Conservation (phyloP, 2,797 vertebrate species). For the Crax fasciolata region DNA sequence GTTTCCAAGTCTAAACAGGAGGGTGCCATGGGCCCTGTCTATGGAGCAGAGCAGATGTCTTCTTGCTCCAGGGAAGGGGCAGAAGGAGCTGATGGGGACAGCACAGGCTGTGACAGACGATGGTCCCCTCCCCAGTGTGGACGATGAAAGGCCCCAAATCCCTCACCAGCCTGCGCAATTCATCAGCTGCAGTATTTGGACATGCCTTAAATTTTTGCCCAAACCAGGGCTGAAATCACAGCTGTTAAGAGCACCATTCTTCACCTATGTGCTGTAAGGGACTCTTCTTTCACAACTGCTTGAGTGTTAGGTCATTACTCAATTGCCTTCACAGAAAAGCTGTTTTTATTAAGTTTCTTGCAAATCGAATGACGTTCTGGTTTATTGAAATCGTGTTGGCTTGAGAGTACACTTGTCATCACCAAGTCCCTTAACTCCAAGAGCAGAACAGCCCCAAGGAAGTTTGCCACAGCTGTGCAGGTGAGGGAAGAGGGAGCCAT, state of each 20-base stretch:
- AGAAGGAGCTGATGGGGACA: not conserved
- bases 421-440: not conserved
- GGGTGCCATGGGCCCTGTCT: not conserved
- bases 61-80: not conserved
- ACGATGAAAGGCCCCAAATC: not conserved
- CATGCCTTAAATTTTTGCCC: conserved; percentile 1
- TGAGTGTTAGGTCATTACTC: conserved; percentile 35
- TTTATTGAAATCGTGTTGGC: not conserved
- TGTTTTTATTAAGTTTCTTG: not conserved
- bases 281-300: not conserved
- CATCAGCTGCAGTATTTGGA: conserved; percentile 2
- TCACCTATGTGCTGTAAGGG: not conserved
- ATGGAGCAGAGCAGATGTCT: not conserved
- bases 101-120: accelerated
- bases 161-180: not conserved
- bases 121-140: accelerated
- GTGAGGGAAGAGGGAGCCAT: not conserved
- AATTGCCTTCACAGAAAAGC: not conserved
- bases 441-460: not conserved
- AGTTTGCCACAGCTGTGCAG: not conserved
- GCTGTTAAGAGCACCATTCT: conserved; percentile 16
- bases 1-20: accelerated
- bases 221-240: not conserved
- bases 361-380: conserved; percentile 25
- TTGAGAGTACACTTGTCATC: not conserved